These are phyloP conservation scores for Hypomesus transpacificus DNA, from an alignment of 2,113 vertebrate genomes.

Conservation along the genomic window DNA sequence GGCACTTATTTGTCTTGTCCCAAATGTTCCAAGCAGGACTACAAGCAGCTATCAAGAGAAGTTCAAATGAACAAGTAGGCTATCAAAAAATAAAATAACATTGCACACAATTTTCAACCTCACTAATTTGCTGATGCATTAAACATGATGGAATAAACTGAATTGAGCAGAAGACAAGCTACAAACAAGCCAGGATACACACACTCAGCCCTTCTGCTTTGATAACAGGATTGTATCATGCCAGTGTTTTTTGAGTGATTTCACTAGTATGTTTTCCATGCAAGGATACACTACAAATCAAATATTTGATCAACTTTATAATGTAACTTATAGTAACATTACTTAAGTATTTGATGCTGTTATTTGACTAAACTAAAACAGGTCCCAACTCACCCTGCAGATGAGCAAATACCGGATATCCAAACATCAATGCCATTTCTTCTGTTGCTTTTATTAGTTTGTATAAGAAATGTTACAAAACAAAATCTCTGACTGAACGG, in stretches of 20 bases:
- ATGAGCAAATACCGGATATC: slow-evolving; percentile 68
- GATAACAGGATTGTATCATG: not conserved
- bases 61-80: too few species aligned
- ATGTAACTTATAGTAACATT: too few species aligned
- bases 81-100: not conserved
- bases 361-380: not conserved
- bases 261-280: too few species aligned
- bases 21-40: too few species aligned
- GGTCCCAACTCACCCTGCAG: slow-evolving; percentile 68
- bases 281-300: too few species aligned
- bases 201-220: not conserved
- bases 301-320: too few species aligned
- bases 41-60: too few species aligned
- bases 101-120: not conserved
- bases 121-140: not conserved
- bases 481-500: not conserved
- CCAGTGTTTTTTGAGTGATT: too few species aligned
- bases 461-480: not conserved
- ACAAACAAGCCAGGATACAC: not conserved
- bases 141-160: too few species aligned
- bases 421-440: slow-evolving; percentile 67
- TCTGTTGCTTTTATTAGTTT: slow-evolving; percentile 19
- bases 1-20: too few species aligned
- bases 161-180: too few species aligned
- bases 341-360: not conserved